Evolutionary conservation across 2,113 vertebrate genomes (phyloP).

Genomic region (Conger conger): DNA sequence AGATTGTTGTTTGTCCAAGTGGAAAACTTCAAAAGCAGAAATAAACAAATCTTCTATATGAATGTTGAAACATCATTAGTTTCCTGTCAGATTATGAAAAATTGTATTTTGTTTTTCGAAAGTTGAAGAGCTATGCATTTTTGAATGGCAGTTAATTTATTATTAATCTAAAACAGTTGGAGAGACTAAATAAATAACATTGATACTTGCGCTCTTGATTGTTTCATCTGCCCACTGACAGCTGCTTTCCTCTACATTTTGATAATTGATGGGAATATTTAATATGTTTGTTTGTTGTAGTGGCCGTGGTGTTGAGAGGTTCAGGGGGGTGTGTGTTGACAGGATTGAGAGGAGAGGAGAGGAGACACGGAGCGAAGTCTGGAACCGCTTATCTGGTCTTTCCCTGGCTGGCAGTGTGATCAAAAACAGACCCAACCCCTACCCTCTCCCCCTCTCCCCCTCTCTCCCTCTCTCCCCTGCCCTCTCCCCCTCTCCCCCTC

Average conservation of each 20-base stretch:
- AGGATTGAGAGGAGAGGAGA: slow-evolving; percentile 41
- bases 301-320: background rate
- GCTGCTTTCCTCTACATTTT: background rate
- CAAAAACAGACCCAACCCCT: slow-evolving; percentile 22
- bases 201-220: no score
- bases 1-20: background rate
- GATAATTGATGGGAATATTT: background rate
- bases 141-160: no score
- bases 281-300: background rate
- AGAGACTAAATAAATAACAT: no score
- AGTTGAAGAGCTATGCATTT: background rate
- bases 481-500: no score
- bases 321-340: slow-evolving; percentile 19
- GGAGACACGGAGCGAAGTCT: slow-evolving; percentile 47
- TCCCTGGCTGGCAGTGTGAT: slow-evolving; percentile 30
- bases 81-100: background rate
- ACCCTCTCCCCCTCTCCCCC: no score
- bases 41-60: background rate
- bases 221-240: background rate
- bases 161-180: no score
- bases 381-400: slow-evolving; percentile 52
- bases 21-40: background rate
- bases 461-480: no score
- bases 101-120: background rate
- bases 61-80: background rate